phyloP scores from a whole-genome alignment of 2,113 vertebrate genomes.

The Marmota flaviventris region DNA sequence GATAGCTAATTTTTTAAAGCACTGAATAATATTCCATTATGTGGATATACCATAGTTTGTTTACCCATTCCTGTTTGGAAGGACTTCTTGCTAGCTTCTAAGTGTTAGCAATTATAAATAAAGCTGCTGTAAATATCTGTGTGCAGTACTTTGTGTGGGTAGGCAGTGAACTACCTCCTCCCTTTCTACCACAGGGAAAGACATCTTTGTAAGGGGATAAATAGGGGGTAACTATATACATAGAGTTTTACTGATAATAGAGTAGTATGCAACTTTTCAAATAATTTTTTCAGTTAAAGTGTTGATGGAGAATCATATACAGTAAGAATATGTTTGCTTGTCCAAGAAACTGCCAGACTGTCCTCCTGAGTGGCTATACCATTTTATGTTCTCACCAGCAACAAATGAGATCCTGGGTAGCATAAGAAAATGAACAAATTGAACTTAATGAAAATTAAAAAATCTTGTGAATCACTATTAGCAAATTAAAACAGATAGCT shows the following conservation, averaged over 20 bases:
- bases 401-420: background rate
- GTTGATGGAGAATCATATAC: background rate
- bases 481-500: too few relatives aligned
- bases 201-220: conserved; percentile 13
- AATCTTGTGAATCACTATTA: too few relatives aligned
- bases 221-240: background rate
- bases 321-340: conserved; percentile 32
- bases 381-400: conserved; percentile 33
- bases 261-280: background rate
- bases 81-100: conserved; percentile 14
- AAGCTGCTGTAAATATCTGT: conserved; percentile 32
- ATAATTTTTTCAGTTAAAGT: background rate
- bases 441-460: too few relatives aligned
- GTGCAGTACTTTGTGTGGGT: conserved; percentile 19
- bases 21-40: background rate
- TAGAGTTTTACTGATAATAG: background rate
- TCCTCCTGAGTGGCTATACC: background rate
- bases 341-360: background rate
- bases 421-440: too few relatives aligned
- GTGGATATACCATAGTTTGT: conserved; percentile 27
- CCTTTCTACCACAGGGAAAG: background rate
- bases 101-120: conserved; percentile 18
- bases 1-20: background rate
- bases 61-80: background rate
- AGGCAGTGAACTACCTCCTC: background rate